These are phyloP conservation scores for Anthonomus grandis DNA, from an alignment of 1,140 invertebrate species.

Conservation along the genomic window DNA sequence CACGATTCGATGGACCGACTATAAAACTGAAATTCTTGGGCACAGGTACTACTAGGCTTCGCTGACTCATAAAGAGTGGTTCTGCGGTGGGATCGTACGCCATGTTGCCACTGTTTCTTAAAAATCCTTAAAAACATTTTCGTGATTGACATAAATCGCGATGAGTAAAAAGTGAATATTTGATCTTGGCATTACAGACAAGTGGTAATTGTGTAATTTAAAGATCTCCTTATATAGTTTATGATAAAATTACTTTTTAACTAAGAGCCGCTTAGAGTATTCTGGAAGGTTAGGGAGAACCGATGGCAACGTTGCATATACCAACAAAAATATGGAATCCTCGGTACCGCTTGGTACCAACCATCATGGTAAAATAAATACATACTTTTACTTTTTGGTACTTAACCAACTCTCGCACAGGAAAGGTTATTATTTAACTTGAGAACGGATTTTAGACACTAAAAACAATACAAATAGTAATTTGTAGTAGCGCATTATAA, in stretches of 20 bases:
- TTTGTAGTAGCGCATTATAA: too few relatives aligned
- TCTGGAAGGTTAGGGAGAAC: not conserved
- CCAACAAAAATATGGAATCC: conserved; percentile 10
- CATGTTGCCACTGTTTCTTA: not conserved
- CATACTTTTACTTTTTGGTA: conserved; percentile 22
- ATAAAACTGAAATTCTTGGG: conserved; percentile 4
- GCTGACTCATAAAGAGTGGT: conserved; percentile 21
- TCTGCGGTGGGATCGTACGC: conserved; percentile 9
- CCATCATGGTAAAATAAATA: conserved; percentile 19
- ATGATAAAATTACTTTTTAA: not conserved
- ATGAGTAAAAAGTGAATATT: not conserved
- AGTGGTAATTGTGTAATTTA: not conserved
- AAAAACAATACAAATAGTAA: too few relatives aligned
- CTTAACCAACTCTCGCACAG: too few relatives aligned
- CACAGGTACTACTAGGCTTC: conserved; percentile 24
- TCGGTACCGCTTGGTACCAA: conserved; percentile 23
- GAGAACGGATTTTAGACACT: too few relatives aligned
- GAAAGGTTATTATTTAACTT: too few relatives aligned
- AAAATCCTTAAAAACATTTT: too few relatives aligned
- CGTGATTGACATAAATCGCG: not conserved
- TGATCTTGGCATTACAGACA: not conserved
- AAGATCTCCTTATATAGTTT: not conserved
- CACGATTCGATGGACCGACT: not conserved
- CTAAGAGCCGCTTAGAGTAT: not conserved
- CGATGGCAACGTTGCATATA: not conserved